A percentile compares a stretch with the other conserved stretches of the same genome.
phyloP scores from a whole-genome alignment of 2,888 invertebrate species.

The Norana najaformis region DNA sequence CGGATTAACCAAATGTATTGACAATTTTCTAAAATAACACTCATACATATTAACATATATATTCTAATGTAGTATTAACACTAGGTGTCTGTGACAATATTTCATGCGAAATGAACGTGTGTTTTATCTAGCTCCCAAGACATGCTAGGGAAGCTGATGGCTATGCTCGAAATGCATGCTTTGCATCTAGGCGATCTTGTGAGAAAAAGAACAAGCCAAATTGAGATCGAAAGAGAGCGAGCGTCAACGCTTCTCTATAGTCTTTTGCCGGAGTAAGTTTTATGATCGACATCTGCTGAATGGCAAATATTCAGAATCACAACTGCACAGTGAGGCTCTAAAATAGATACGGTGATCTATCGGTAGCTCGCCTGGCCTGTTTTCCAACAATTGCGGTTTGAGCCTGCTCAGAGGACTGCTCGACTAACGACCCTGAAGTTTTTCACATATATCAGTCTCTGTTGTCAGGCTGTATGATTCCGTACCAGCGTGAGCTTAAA shows the following conservation, averaged over 20 bases:
- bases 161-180: constrained; percentile 25
- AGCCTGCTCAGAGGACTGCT: too few species aligned
- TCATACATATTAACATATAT: too few species aligned
- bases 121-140: neutral
- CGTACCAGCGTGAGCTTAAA: too few species aligned
- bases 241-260: constrained; percentile 25
- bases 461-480: too few species aligned
- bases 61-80: too few species aligned
- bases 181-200: neutral
- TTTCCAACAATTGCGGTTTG: too few species aligned
- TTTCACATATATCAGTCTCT: too few species aligned
- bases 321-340: neutral
- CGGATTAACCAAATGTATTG: too few species aligned
- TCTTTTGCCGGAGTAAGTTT: constrained; percentile 24
- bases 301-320: neutral
- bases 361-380: too few species aligned
- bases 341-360: too few species aligned
- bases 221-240: constrained; percentile 29
- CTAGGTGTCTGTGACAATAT: neutral
- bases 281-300: neutral
- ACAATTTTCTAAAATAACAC: neutral
- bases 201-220: neutral
- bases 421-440: too few species aligned
- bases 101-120: neutral
- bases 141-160: neutral